Percentiles rank a stretch among this genome's conserved stretches.
phyloP scores from a whole-genome alignment of 1,140 invertebrate genomes.

The Aphis gossypii region DNA sequence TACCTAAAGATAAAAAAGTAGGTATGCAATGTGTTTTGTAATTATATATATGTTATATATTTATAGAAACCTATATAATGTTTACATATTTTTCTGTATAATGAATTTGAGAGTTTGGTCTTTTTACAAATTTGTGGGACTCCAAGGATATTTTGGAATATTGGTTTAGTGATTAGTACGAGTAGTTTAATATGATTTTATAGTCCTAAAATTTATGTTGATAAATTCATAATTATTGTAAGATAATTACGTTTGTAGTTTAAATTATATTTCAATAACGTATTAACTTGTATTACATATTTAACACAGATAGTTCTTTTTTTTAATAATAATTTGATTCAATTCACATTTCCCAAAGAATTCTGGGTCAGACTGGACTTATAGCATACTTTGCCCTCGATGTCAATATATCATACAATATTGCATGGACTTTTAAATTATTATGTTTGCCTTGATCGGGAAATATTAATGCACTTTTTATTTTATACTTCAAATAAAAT shows the following conservation, averaged over 20 bases:
- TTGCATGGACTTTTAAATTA: neutral
- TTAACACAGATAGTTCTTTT: neutral
- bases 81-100: neutral
- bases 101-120: neutral
- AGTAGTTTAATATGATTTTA: neutral
- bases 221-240: neutral
- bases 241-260: neutral
- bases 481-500: neutral
- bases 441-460: neutral
- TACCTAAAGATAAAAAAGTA: neutral
- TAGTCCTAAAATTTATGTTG: neutral
- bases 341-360: neutral
- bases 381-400: neutral
- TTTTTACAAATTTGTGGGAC: neutral
- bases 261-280: neutral
- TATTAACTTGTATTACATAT: neutral
- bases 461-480: neutral
- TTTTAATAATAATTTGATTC: neutral
- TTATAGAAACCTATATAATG: neutral
- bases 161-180: neutral
- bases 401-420: neutral
- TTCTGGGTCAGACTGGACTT: neutral
- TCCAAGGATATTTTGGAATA: neutral
- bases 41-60: neutral
- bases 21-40: neutral